Base-by-base conservation (phyloP, 2,113 vertebrate genomes). In the Desmodus rotundus region DNA sequence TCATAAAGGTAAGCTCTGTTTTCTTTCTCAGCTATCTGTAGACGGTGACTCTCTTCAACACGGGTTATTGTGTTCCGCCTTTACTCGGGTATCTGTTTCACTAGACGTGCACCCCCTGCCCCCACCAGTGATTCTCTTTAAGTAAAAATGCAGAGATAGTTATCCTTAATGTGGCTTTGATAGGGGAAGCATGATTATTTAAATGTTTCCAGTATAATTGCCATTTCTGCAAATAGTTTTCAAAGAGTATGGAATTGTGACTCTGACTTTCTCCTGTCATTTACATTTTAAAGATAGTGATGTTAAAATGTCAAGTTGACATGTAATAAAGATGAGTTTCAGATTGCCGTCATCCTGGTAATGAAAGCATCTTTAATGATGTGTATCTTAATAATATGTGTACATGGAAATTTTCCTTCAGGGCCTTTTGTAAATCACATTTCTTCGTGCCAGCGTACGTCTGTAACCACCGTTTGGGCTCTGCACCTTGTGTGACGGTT, bases 1-100 rank as follows among this genome's bases (percentile, higher is more conserved):
- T 93, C 99, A 99, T 97, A 99, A 98, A 99, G 99, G 99, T 99
- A 99, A 99, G 99, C 68, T 91, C 3, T 72, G 0, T 28, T 96
- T 78, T 93, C 0, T 94, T 83, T 19, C 41, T 3, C 65, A 15
- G 10, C 26, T 20, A 0, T 26, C 24, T 52, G 52, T 65, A 41
- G 19, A 38, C 28, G 16, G 43, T 14, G 70, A 36, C 36, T 80
- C 8, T 36, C 16, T 38, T 87, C 78, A 80, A 43, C 4, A 50
- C n/a, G 82, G 38, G 84, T 22, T 70, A 0, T 12, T 45, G 11
- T 17, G 11, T 58, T 86, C 36, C 38, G 13, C 87, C 61, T 85
- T 88, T 5, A 65, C n/a, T 0, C 0, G 10, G 8, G 12, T 43
- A 14, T 94, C 95, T 61, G 24, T 82, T 96, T 96, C 41, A 56